phyloP scores from a whole-genome alignment of 2,888 invertebrate species.

The Oxytorus armatus region DNA sequence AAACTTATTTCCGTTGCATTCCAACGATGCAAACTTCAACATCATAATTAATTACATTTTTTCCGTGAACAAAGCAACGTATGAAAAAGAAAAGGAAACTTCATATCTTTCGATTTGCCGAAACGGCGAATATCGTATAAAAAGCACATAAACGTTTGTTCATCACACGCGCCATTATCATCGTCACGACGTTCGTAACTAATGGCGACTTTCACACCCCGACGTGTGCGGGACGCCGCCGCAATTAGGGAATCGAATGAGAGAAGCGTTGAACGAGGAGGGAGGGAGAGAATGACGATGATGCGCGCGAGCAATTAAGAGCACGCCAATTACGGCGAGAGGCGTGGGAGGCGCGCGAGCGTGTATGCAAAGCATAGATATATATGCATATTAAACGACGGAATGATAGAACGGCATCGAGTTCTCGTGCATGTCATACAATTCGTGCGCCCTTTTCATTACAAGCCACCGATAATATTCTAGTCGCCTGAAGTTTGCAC shows the following conservation, averaged over 20 bases:
- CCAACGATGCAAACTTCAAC: too few relatives aligned
- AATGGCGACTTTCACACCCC: constrained; percentile 47
- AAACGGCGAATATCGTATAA: too few relatives aligned
- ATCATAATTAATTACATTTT: too few relatives aligned
- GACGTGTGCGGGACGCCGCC: too few relatives aligned
- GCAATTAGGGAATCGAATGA: constrained; percentile 40
- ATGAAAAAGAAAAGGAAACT: constrained; percentile 9
- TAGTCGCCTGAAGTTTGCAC: too few relatives aligned
- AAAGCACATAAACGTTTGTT: too few relatives aligned
- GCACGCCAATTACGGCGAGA: constrained; percentile 54
- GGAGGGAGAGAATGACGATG: constrained; percentile 8
- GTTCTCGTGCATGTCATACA: neutral
- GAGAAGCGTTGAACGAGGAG: constrained; percentile 13
- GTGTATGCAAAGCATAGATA: neutral
- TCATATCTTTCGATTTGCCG: too few relatives aligned
- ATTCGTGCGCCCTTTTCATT: neutral
- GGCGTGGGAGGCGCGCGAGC: constrained; percentile 29
- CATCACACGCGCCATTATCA: neutral
- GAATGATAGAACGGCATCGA: neutral
- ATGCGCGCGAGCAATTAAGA: constrained; percentile 56
- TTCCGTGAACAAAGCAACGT: neutral
- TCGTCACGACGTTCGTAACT: neutral
- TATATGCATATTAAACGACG: neutral
- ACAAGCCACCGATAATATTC: neutral
- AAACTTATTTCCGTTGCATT: too few relatives aligned